Evolutionary conservation across 2,888 invertebrate species (phyloP).

Genomic region (Ferrisia virgata): DNA sequence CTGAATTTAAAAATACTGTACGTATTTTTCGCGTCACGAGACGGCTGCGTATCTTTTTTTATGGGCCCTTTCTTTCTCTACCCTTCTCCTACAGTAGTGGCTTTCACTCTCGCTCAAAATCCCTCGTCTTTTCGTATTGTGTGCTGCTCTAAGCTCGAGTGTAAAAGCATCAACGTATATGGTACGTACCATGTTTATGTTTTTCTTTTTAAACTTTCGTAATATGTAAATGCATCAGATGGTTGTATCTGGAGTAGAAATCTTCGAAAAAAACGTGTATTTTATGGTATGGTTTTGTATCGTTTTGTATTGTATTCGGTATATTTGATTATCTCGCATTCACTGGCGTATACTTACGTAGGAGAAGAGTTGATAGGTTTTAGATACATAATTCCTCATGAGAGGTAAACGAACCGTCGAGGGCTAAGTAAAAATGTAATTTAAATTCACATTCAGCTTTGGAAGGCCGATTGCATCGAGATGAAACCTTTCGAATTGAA

Average conservation of each 20-base stretch:
- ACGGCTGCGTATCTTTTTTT: background rate
- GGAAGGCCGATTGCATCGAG: too few relatives aligned
- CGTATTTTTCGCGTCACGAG: background rate
- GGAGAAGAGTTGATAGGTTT: too few relatives aligned
- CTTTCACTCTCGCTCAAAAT: too few relatives aligned
- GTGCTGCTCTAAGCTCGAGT: background rate
- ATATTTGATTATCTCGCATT: background rate
- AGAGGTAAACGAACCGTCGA: too few relatives aligned
- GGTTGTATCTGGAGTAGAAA: background rate
- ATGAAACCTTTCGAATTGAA: too few relatives aligned
- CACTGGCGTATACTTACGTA: too few relatives aligned
- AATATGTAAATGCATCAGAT: background rate
- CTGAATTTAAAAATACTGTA: background rate
- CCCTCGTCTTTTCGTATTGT: too few relatives aligned
- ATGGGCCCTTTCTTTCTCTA: background rate
- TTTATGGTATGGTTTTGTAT: background rate
- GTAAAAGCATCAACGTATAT: background rate
- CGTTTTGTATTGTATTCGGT: background rate
- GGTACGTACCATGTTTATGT: background rate
- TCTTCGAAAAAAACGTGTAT: background rate
- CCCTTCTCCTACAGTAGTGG: background rate
- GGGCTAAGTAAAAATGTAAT: too few relatives aligned
- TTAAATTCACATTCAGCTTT: too few relatives aligned
- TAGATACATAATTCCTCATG: too few relatives aligned
- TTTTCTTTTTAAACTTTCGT: background rate